These are phyloP conservation scores for Gymnosoma rotundatum DNA, from an alignment of 2,888 invertebrate species.

Conservation along the genomic window DNA sequence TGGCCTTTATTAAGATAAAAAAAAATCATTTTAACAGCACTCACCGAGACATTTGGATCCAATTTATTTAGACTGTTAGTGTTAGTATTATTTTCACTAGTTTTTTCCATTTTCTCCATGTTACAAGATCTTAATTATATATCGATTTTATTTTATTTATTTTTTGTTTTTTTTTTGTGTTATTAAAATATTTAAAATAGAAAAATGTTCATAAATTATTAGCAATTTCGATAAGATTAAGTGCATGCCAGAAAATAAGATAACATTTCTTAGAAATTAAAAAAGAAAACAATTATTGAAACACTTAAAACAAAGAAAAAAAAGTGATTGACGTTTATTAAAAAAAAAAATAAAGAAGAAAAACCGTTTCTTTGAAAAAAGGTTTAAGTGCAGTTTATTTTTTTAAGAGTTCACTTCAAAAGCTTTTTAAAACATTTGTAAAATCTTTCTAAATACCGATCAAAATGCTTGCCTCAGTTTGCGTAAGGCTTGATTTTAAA, in stretches of 20 bases:
- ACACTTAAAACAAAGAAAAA: neutral
- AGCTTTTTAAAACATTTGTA: too few species aligned
- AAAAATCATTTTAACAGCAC: constrained; percentile 63
- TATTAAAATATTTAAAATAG: constrained; percentile 9
- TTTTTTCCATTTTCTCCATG: constrained; percentile 70
- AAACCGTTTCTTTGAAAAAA: too few species aligned
- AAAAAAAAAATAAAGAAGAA: neutral
- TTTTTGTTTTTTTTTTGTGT: neutral
- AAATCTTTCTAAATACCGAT: too few species aligned
- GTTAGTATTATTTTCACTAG: constrained; percentile 51
- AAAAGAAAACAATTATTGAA: neutral
- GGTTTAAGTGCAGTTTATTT: too few species aligned
- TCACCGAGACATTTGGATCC: constrained; percentile 78
- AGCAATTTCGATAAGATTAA: constrained; percentile 14
- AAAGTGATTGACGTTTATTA: neutral
- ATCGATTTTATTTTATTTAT: neutral
- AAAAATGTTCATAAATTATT: neutral
- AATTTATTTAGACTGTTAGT: constrained; percentile 74
- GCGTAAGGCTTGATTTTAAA: too few species aligned
- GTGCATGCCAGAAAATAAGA: neutral
- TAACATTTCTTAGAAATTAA: neutral
- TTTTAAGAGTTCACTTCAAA: too few species aligned
- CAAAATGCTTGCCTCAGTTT: too few species aligned
- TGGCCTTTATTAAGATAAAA: too few species aligned
- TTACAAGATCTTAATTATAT: constrained; percentile 39